Conservation (phyloP, 1,140 invertebrate species). For the Hetaerina americana region DNA sequence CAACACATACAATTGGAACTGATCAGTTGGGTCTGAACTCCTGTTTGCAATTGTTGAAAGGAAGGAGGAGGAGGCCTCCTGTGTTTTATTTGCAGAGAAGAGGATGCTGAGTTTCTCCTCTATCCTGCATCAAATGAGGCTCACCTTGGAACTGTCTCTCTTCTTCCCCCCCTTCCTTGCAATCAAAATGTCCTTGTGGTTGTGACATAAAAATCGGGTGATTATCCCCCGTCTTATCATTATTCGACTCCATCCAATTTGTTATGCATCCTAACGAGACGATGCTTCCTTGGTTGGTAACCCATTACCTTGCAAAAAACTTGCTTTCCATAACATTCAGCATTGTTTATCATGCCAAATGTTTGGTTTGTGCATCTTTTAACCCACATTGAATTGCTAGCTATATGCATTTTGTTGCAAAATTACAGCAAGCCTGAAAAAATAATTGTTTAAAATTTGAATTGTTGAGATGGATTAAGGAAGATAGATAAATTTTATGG, state of each 20-base stretch:
- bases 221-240: not conserved
- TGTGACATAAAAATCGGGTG: not conserved
- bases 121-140: not conserved
- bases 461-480: too few relatives aligned
- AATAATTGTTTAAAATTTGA: too few relatives aligned
- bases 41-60: not conserved
- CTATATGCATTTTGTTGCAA: too few relatives aligned
- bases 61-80: not conserved
- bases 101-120: not conserved
- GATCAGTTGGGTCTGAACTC: not conserved
- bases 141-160: not conserved
- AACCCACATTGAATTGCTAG: too few relatives aligned
- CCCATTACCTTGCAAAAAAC: too few relatives aligned
- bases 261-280: not conserved
- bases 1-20: constrained; percentile 21
- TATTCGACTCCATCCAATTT: not conserved
- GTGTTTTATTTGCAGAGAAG: not conserved
- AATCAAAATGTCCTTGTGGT: not conserved
- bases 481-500: too few relatives aligned
- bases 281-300: not conserved
- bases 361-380: too few relatives aligned
- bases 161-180: not conserved
- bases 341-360: too few relatives aligned
- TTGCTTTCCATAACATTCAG: too few relatives aligned
- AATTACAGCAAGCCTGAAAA: too few relatives aligned